Evolutionary conservation across 1,140 invertebrate genomes (phyloP).

Genomic region (Cydia splendana): DNA sequence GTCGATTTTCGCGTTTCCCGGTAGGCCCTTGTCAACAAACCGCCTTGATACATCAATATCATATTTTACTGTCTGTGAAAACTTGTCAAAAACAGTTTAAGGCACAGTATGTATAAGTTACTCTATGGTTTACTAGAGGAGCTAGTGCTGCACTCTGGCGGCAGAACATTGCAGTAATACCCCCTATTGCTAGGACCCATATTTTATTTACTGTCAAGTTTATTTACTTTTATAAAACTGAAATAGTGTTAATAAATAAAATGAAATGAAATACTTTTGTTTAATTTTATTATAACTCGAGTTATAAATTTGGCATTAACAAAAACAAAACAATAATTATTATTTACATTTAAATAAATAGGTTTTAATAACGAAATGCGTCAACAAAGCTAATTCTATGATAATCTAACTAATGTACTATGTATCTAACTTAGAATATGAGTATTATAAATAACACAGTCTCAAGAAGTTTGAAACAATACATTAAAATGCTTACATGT

Average conservation of each 20-base stretch:
- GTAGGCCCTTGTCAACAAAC: too few species aligned
- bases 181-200: background rate
- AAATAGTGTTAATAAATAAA: conserved; percentile 25
- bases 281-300: conserved; percentile 29
- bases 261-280: conserved; percentile 9
- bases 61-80: too few species aligned
- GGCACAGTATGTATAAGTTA: too few species aligned
- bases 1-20: too few species aligned
- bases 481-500: background rate
- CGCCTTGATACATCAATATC: too few species aligned
- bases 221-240: conserved; percentile 28
- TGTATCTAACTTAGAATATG: background rate
- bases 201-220: conserved; percentile 1
- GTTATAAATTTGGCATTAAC: conserved; percentile 41
- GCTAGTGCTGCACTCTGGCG: too few species aligned
- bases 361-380: conserved; percentile 28
- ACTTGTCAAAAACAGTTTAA: too few species aligned
- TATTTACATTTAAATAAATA: conserved; percentile 38
- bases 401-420: conserved; percentile 9
- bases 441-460: conserved; percentile 13
- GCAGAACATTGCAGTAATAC: too few species aligned
- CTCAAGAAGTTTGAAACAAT: conserved; percentile 11
- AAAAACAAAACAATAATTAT: conserved; percentile 33
- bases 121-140: too few species aligned
- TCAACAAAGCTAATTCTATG: conserved; percentile 13